Evolutionary conservation across 2,113 vertebrate genomes (phyloP), one percentile per base, ranked within the genome.

Genomic region (Petrocephalus zakoni): DNA sequence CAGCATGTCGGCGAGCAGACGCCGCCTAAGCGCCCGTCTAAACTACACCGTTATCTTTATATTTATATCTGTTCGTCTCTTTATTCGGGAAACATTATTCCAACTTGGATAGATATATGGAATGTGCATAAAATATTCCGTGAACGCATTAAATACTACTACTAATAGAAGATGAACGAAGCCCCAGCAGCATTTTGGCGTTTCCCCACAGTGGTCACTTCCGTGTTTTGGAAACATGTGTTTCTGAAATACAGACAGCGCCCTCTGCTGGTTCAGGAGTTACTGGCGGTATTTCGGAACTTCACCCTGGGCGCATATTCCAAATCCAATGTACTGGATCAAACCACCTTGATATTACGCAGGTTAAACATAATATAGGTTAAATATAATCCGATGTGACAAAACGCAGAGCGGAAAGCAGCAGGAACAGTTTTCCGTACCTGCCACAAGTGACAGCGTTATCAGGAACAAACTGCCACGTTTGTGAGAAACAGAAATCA

Each of bases 381-480:
- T n/a, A n/a, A n/a, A n/a, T n/a, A n/a, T n/a, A n/a, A n/a, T n/a
- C 98, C 0, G 98, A 97, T 25, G 95, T 95, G 91, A 99, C 95
- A 75, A 97, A 97, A 21, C 97, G 96, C 92, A 99, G 92, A 0
- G 98, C 96, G 0, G 98, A 97, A 2, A 99, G 97, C 3, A 99
- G 96, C 58, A 99, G 96, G 2, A 99, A 95, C 88, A 99, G 92
- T 91, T 98, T 98, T 87, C 98, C 98, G 0, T 99, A 81, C 64
- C 87, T 88, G 87, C 0, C 19, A 64, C 46, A 52, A 58, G 58
- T 25, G 52, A 68, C 8, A 6, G 25, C 58, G 5, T 49, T 21
- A 15, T 98, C 94, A 98, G 99, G 89, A 9, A 87, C 42, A 90
- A 5, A 84, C 15, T 68, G 5, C 11, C 72, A 61, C 29, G 42